These are phyloP conservation scores for Circaetus cinerascens DNA, from an alignment of 2,113 vertebrate genomes.

Conservation along the genomic window DNA sequence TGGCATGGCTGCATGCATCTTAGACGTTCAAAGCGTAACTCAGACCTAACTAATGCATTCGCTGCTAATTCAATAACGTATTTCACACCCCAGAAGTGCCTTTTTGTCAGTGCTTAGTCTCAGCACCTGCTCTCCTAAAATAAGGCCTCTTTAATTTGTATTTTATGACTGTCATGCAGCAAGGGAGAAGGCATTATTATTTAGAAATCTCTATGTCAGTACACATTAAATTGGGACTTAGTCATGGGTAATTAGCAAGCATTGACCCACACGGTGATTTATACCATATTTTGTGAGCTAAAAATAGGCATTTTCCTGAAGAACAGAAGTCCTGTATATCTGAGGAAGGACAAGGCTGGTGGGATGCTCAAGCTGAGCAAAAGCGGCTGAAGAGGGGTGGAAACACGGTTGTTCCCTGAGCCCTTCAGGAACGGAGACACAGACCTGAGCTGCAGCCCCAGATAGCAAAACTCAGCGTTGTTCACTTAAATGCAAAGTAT, in stretches of 20 bases:
- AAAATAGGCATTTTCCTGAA: background rate
- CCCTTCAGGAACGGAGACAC: background rate
- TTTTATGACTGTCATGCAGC: constrained; percentile 25
- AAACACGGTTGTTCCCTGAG: background rate
- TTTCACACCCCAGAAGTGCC: constrained; percentile 29
- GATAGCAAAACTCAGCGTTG: background rate
- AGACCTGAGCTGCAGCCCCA: background rate
- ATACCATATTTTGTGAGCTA: background rate
- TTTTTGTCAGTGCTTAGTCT: background rate
- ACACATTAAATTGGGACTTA: constrained; percentile 16
- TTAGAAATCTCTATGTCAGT: constrained; percentile 44
- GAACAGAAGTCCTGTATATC: background rate
- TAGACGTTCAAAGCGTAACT: background rate
- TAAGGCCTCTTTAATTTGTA: constrained; percentile 9
- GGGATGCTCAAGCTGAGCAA: background rate
- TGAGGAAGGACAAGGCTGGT: background rate
- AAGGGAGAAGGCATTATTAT: constrained; percentile 19
- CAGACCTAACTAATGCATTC: background rate
- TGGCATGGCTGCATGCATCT: accelerated
- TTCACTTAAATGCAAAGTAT: background rate
- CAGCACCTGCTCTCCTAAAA: background rate
- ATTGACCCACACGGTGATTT: constrained; percentile 38
- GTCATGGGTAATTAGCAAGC: constrained; percentile 57
- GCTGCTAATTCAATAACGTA: background rate
- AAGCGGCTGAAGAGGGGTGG: background rate